Conservation (phyloP, 1,140 invertebrate genomes). For the Zaprionus ornatus region DNA sequence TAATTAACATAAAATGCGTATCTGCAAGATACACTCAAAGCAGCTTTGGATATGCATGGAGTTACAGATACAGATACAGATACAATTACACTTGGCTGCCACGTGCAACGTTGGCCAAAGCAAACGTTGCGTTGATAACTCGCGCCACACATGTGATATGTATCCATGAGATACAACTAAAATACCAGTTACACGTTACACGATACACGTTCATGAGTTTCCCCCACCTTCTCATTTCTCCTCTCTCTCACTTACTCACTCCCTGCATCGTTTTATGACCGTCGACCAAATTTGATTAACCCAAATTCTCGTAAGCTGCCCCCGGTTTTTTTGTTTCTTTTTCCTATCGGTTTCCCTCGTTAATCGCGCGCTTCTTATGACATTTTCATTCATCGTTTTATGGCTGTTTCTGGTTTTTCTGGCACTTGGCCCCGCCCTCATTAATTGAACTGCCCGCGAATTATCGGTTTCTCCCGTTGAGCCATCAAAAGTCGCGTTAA, state of each 20-base stretch:
- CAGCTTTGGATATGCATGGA: constrained; percentile 3
- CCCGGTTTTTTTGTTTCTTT: constrained; percentile 16
- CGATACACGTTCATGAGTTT: neutral
- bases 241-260: neutral
- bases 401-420: constrained; percentile 15
- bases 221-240: neutral
- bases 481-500: constrained; percentile 33
- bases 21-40: constrained; percentile 45
- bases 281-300: constrained; percentile 75
- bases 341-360: constrained; percentile 36
- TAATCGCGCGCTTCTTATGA: constrained; percentile 33
- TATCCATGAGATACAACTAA: constrained; percentile 36
- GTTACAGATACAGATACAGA: constrained; percentile 5
- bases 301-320: constrained; percentile 58
- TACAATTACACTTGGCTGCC: neutral
- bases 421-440: neutral
- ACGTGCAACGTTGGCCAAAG: neutral
- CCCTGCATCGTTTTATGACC: constrained; percentile 35
- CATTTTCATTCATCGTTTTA: constrained; percentile 74
- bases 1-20: constrained; percentile 79
- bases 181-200: constrained; percentile 10
- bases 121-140: constrained; percentile 27
- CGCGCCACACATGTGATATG: constrained; percentile 43
- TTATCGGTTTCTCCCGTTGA: constrained; percentile 34
- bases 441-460: constrained; percentile 22